Evolutionary conservation across 2,113 vertebrate genomes (phyloP).

Genomic region (Polypterus senegalus): DNA sequence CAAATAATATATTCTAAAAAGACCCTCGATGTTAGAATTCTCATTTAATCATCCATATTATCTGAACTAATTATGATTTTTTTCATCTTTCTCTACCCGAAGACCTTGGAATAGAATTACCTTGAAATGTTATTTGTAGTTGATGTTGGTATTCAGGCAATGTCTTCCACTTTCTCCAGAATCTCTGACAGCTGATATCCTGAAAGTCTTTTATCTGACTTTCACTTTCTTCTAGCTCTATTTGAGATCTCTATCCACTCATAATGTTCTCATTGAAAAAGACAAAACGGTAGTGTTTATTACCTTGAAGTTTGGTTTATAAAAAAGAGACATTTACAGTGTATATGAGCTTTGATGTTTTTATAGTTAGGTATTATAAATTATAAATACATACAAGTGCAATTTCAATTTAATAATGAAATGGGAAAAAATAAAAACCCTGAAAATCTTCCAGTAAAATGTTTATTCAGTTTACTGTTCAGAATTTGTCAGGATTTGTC

Average conservation of each 20-base stretch:
- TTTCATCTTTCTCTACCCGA: slow-evolving; percentile 20
- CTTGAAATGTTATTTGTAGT: slow-evolving; percentile 27
- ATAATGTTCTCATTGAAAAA: slow-evolving; percentile 25
- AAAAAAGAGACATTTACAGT: no score
- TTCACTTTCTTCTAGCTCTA: slow-evolving; percentile 36
- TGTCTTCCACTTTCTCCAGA: slow-evolving; percentile 28
- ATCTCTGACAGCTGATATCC: slow-evolving; percentile 19
- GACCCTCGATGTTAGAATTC: slow-evolving; percentile 2
- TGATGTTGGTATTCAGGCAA: slow-evolving; percentile 35
- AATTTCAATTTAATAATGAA: no score
- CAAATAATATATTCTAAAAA: not conserved
- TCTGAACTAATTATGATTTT: slow-evolving; percentile 26
- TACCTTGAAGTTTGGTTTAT: no score
- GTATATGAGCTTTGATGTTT: no score
- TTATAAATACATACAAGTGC: no score
- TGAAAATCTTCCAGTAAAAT: no score
- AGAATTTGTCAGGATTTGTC: no score
- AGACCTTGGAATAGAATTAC: slow-evolving; percentile 25
- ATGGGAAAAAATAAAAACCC: no score
- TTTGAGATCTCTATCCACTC: slow-evolving; percentile 32
- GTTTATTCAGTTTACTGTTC: no score
- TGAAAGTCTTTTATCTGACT: slow-evolving; percentile 40
- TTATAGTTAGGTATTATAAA: no score
- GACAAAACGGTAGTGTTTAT: not conserved
- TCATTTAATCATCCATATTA: slow-evolving; percentile 25